These are phyloP conservation scores for Sisyra terminalis DNA, from an alignment of 2,888 invertebrate genomes.

Conservation along the genomic window DNA sequence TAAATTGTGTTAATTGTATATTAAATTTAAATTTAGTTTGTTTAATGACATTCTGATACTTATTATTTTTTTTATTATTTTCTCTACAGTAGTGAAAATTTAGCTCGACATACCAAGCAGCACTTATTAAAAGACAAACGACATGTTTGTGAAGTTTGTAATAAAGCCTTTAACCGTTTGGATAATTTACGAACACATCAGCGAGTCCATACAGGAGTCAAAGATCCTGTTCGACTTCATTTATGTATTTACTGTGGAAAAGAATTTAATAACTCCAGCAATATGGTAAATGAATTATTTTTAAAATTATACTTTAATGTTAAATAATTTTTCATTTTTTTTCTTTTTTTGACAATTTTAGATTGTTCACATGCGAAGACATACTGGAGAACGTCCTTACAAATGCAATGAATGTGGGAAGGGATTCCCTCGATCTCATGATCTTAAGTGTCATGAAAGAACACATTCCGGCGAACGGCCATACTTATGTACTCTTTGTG, in stretches of 20 bases:
- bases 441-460: constrained; percentile 28
- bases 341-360: constrained; percentile 16
- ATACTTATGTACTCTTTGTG: constrained; percentile 26
- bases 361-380: constrained; percentile 29
- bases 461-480: constrained; percentile 29
- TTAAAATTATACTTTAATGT: background rate
- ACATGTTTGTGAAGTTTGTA: constrained; percentile 42
- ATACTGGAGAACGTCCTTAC: constrained; percentile 27
- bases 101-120: constrained; percentile 45
- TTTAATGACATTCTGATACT: background rate
- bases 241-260: constrained; percentile 28
- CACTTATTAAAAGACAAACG: constrained; percentile 31
- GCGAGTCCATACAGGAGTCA: constrained; percentile 24
- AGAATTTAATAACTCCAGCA: constrained; percentile 29
- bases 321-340: background rate
- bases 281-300: constrained; percentile 20
- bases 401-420: constrained; percentile 27
- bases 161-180: constrained; percentile 40
- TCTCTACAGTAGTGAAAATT: constrained; percentile 38
- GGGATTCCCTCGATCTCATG: constrained; percentile 28
- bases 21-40: too few species aligned
- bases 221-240: constrained; percentile 25
- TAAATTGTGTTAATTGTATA: too few species aligned
- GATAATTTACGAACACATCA: constrained; percentile 27
- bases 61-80: constrained; percentile 9